These are phyloP conservation scores for Drosophila borborema DNA, from an alignment of 2,888 invertebrate genomes.

Conservation along the genomic window DNA sequence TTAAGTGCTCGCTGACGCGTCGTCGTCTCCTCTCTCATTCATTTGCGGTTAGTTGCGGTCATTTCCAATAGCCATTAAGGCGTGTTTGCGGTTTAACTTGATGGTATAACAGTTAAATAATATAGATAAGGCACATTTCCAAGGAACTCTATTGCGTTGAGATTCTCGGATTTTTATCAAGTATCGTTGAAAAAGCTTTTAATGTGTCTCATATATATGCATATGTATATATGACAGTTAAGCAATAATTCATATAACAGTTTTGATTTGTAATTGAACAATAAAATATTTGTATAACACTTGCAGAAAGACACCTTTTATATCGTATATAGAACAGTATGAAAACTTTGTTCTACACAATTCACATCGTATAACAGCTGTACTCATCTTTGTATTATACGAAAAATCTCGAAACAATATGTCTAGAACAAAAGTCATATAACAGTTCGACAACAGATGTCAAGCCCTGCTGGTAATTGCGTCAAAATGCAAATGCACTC, in stretches of 20 bases:
- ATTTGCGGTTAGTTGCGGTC: conserved; percentile 22
- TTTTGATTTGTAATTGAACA: background rate
- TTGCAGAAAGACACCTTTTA: background rate
- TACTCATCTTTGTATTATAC: background rate
- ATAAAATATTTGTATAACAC: conserved; percentile 8
- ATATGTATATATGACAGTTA: background rate
- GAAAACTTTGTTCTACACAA: background rate
- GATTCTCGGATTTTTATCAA: background rate
- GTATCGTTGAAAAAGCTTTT: background rate
- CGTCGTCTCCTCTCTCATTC: conserved; percentile 17
- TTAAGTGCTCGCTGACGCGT: conserved; percentile 61
- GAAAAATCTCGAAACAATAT: background rate
- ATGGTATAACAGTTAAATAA: conserved; percentile 32
- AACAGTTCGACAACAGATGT: conserved; percentile 13
- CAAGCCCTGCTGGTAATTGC: background rate
- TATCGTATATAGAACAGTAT: background rate
- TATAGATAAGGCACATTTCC: background rate
- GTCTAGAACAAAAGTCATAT: conserved; percentile 1
- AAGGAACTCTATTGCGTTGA: background rate
- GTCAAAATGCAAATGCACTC: background rate
- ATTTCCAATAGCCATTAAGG: conserved; percentile 30
- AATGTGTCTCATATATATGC: too few relatives aligned
- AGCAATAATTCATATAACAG: background rate
- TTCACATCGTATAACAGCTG: background rate
- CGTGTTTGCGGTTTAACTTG: conserved; percentile 34